Evolutionary conservation across 2,113 vertebrate genomes (phyloP), one percentile per base, ranked within the genome.

Genomic region (Tragelaphus strepsiceros): DNA sequence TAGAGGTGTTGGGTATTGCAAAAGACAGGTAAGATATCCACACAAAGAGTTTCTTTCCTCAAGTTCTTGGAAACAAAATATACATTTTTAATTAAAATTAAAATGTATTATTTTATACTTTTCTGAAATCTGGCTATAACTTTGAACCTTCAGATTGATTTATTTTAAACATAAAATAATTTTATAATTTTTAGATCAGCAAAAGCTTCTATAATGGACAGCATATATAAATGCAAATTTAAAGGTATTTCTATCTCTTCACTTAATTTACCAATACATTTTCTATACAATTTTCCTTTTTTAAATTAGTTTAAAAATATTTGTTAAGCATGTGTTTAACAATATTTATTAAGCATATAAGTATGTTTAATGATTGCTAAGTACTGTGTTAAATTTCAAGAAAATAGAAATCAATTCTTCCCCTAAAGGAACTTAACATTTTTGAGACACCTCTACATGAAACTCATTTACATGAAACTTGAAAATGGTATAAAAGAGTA

Each of bases 1-100:
- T 4, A 99, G 95, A 98, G 99, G 99, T 86, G 82, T 98, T 3
- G 99, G 99, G 43, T 99, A 99, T 98, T 99, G 99, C 98, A 99
- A 98, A 97, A 99, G 99, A 98, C 99, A 99, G 99, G 99, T 99
- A 98, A 97, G 43, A 0, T 56, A 26, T 86, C 97, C 13, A 51
- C 26, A 35, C 49, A 71, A 77, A 91, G 53, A 16, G 28, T 5
- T 43, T 0, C 80, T 90, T 96, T 92, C 78, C 5, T 94, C 17
- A 94, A 3, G 4, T 83, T 95, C 87, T 97, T 90, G 3, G 43
- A 91, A 89, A 87, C 51, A 90, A 93, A 88, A 94, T 82, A 19
- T 10, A 24, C 19, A 7, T 95, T 64, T 46, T 56, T 62, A 81
- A 54, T 96, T 67, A 94, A 94, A 89, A 86, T 64, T 56, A 84